Evolutionary conservation across 2,888 invertebrate genomes (phyloP), one percentile per base, ranked within the genome.

Genomic region (Chelonus formosanus): DNA sequence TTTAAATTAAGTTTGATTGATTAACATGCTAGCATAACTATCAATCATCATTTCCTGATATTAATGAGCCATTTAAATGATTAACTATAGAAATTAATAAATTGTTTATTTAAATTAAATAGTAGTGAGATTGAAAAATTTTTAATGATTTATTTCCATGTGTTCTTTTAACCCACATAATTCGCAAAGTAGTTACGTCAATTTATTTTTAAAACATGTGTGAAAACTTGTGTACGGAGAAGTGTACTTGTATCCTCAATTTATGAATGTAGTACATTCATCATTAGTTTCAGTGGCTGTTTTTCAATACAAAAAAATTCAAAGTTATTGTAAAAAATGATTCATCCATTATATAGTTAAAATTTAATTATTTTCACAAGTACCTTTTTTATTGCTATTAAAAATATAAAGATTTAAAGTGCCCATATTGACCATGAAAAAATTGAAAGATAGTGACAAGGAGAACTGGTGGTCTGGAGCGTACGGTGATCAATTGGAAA

Each of bases 391-490:
- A n/a, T 10, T 40, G 32, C 3, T n/a, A 48, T 50, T 35, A 35
- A 48, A 48, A 10, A 20, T 60, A 52, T 50, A 20, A 3, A 60
- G n/a, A 45, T 8, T 45, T 34, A 8, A 32, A 44, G 35, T 34
- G 31, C n/a, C 44, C 4, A 8, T 5, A 60, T 50, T 20, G 50
- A 50, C 53, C 53, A 64, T 58, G 58, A 66, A 66, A 62, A 53
- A 48, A n/a, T 67, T 56, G 70, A 66, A 69, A 64, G 72, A 72
- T 64, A 53, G 65, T 67, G 68, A 75, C 71, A 77, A 79, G 74
- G 78, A 79, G 68, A 77, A 77, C 67, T 71, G 72, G 61, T 71
- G 67, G 59, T 75, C 75, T 67, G 71, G 64, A 72, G 75, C 71
- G 10, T 36, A 20, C 20, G 6, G 34, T 3, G n/a, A 54, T 62